Evolutionary conservation across 2,113 vertebrate genomes (phyloP), one percentile per base, ranked within the genome.

Genomic region (Peromyscus leucopus): DNA sequence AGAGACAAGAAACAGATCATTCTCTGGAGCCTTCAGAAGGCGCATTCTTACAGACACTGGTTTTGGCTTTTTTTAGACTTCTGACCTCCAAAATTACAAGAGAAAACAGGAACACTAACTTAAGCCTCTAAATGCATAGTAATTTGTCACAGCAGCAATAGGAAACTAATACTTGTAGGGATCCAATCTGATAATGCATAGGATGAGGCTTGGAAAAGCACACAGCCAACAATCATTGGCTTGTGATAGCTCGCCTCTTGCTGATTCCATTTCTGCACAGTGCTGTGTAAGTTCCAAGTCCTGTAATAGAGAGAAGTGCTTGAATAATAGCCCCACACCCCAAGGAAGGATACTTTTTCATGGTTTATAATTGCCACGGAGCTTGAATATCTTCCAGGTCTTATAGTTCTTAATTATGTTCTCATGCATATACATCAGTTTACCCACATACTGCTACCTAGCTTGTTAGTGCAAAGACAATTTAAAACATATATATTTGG

Each of bases 371-470:
- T 99, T 98, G 98, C 97, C 93, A 96, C 24, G 86, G 97, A 98
- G 97, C 95, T 98, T 98, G 98, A 98, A 98, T 98, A 97, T 98
- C 97, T 98, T 98, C 98, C 97, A 98, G 98, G 98, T 98, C 98
- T 99, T 98, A 98, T 96, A 95, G 97, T 98, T 98, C 97, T 98
- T 99, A 98, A 99, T 99, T 98, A 98, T 89, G 94, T 96, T 96
- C 98, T 98, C 98, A 98, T 99, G 97, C 98, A 98, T 99, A 99
- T 98, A 98, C 98, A 99, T 98, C 95, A 51, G 92, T 98, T 48
- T 98, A 97, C 97, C 97, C 96, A 96, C 82, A 93, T 0, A 46
- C 97, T 98, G 88, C 80, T 98, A 97, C 96, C 97, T 97, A 96
- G 95, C 85, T 98, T 91, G 61, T 98, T 97, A 98, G 90, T 93